phyloP scores from a whole-genome alignment of 1,140 invertebrate species.

The Popillia japonica region DNA sequence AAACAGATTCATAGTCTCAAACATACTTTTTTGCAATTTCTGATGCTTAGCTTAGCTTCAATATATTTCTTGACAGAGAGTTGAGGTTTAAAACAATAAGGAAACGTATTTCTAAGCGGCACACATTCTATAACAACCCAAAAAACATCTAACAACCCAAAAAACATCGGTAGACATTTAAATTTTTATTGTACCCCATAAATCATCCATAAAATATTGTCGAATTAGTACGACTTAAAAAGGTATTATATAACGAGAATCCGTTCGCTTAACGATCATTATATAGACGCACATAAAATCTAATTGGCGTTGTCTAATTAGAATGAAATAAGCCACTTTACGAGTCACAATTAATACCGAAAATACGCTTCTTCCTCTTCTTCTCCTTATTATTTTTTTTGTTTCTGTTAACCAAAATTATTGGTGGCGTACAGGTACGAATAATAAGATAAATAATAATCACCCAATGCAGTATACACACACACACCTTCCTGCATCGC shows the following conservation, averaged over 20 bases:
- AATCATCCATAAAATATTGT: not conserved
- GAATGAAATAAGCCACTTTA: not conserved
- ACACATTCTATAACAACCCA: too few relatives aligned
- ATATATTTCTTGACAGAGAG: too few relatives aligned
- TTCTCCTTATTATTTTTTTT: too few relatives aligned
- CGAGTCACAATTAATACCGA: not conserved
- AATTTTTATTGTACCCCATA: not conserved
- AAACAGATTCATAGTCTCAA: too few relatives aligned
- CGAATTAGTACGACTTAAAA: not conserved
- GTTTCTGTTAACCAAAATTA: too few relatives aligned
- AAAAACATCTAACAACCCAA: too few relatives aligned
- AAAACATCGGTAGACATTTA: not conserved
- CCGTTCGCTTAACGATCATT: not conserved
- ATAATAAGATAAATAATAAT: not conserved
- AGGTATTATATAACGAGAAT: not conserved
- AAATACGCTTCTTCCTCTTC: not conserved
- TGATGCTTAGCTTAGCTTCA: too few relatives aligned
- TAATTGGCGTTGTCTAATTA: constrained; percentile 7
- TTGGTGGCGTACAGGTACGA: too few relatives aligned
- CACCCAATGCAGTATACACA: too few relatives aligned
- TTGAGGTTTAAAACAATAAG: too few relatives aligned
- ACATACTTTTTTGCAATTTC: too few relatives aligned
- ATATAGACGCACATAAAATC: not conserved
- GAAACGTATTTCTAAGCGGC: too few relatives aligned
- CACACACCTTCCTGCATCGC: not conserved